Evolutionary conservation across 2,888 invertebrate species (phyloP).

Genomic region (Phortica okadai): DNA sequence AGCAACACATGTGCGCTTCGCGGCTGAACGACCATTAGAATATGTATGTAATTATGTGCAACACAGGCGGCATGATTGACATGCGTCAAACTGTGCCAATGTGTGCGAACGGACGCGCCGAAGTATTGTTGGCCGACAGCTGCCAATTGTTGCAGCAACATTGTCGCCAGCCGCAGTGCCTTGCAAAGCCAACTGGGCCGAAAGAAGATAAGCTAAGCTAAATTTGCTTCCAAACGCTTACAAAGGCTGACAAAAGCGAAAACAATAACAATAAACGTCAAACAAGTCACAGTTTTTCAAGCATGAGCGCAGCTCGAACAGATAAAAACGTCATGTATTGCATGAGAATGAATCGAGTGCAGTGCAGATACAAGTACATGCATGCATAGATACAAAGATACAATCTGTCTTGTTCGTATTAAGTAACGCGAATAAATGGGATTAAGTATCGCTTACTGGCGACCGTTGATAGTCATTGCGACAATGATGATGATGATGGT

Average conservation of each 20-base stretch:
- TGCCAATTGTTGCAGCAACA: slow-evolving; percentile 39
- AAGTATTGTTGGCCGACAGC: background rate
- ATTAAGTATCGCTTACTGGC: slow-evolving; percentile 31
- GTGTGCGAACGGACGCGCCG: background rate
- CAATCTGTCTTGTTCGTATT: slow-evolving; percentile 1
- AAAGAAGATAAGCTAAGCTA: too few relatives aligned
- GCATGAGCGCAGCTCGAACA: too few relatives aligned
- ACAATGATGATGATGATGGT: background rate
- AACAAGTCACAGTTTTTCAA: too few relatives aligned
- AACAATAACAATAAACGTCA: too few relatives aligned
- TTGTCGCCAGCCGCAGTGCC: too few relatives aligned
- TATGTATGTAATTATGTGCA: slow-evolving; percentile 67
- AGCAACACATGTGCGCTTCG: slow-evolving; percentile 58
- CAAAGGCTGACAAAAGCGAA: too few relatives aligned
- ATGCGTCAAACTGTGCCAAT: background rate
- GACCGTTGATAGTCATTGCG: slow-evolving; percentile 33
- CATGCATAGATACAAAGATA: background rate
- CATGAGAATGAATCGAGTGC: too few relatives aligned
- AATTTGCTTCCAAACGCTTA: too few relatives aligned
- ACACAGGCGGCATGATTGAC: slow-evolving; percentile 32
- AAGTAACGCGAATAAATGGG: slow-evolving; percentile 1
- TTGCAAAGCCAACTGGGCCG: too few relatives aligned
- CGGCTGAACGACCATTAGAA: slow-evolving; percentile 50
- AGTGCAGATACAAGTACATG: too few relatives aligned
- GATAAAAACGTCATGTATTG: too few relatives aligned